Percentiles rank a stretch among this genome's conserved stretches.
Evolutionary conservation across 2,797 vertebrate genomes (phyloP).

Genomic region (Basileuterus tristriatus): DNA sequence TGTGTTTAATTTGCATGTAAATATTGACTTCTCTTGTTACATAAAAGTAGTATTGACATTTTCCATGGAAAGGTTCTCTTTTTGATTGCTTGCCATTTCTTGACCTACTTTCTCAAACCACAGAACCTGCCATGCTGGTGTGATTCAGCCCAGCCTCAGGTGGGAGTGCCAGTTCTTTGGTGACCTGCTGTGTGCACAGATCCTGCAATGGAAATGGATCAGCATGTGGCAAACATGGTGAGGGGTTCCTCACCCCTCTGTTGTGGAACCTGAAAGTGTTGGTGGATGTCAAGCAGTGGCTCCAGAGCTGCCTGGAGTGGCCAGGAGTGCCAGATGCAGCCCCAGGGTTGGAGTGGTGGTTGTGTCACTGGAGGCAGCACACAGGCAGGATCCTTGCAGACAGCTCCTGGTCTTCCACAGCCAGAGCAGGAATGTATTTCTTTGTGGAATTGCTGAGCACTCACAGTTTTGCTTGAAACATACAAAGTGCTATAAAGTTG

Average conservation of each 20-base stretch:
- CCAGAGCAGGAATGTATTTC: neutral
- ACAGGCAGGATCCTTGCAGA: neutral
- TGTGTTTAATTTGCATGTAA: neutral
- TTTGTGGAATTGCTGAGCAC: neutral
- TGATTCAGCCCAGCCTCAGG: neutral
- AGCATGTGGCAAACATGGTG: rapidly evolving
- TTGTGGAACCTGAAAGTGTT: neutral
- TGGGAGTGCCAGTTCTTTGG: neutral
- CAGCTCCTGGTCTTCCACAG: neutral
- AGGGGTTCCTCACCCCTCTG: neutral
- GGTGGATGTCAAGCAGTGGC: neutral
- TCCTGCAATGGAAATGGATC: neutral
- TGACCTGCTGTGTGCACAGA: rapidly evolving
- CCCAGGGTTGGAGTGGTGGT: rapidly evolving
- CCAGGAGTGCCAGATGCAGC: neutral
- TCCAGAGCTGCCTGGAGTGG: neutral
- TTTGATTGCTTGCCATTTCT: neutral
- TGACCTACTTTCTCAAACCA: neutral
- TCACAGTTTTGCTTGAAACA: neutral
- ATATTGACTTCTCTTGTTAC: neutral
- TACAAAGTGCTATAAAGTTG: neutral
- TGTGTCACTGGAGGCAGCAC: neutral
- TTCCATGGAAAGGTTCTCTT: neutral
- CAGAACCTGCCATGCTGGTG: neutral
- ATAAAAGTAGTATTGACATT: neutral